These are phyloP conservation scores for Galagoides demidoff DNA, from an alignment of 2,797 vertebrate genomes.

Conservation along the genomic window DNA sequence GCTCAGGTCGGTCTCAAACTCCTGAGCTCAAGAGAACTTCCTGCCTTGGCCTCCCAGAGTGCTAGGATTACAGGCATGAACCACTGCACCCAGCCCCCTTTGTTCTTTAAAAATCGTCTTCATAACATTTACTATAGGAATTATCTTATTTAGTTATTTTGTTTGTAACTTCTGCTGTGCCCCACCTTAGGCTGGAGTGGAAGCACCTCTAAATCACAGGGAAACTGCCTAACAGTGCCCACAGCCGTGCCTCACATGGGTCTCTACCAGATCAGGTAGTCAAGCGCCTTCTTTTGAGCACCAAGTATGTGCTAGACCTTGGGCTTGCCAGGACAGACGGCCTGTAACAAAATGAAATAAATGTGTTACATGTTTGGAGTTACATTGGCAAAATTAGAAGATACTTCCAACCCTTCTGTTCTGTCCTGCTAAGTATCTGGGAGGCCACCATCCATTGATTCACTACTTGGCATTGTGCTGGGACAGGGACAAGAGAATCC, in stretches of 20 bases:
- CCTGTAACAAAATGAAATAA: neutral
- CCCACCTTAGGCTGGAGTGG: neutral
- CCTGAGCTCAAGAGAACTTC: too few relatives aligned
- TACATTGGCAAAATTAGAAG: neutral
- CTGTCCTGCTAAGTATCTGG: neutral
- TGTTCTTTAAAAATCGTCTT: neutral
- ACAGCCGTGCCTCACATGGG: neutral
- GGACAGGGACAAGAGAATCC: neutral
- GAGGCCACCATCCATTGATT: neutral
- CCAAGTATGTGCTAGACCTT: neutral
- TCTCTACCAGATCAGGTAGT: fast-evolving
- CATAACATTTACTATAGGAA: neutral
- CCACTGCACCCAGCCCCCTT: too few relatives aligned
- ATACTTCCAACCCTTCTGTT: neutral
- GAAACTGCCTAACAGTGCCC: neutral
- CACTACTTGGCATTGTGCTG: neutral
- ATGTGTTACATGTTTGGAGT: neutral
- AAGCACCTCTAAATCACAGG: neutral
- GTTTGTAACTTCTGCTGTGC: neutral
- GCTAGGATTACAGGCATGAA: too few relatives aligned
- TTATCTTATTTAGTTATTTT: neutral
- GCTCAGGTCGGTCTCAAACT: too few relatives aligned
- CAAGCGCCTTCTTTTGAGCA: neutral
- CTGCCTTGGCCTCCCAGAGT: too few relatives aligned
- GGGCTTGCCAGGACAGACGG: neutral